Base-by-base conservation (phyloP, 2,888 invertebrate species). In the Drosophila suboccidentalis region DNA sequence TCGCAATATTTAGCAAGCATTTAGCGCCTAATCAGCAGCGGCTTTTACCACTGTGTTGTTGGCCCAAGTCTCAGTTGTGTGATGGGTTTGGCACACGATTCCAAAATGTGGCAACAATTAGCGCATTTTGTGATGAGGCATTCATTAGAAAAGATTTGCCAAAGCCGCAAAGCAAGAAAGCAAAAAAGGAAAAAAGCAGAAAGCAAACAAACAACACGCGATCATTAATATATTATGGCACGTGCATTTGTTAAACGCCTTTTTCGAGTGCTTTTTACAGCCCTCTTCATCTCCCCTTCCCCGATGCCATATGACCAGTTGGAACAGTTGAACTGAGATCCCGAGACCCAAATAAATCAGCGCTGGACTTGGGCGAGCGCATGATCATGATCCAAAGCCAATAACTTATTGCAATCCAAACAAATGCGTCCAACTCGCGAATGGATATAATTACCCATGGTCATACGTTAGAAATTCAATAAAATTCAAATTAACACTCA, bases 141-240 rank as follows among this genome's bases (percentile, higher is more conserved):
- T 74, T 60, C 65, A 60, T 74, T 60, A 55, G 55, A 65, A 62
- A 65, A 62, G 32, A 64, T 49, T 59, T 64, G 64, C 38, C 58
- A 49, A 50, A 60, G 39, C 55, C 26, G 6, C 26, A 39, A 46
- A 17, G 41, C 59, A 50, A 41, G 17, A 19, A 19, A 19, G 34
- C 50, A 53, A 60, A 34, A 29, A 15, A 1, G 36, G 4, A n/a
- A 41, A 9, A 39, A 17, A 1, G 19, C 19, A 19, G 13, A 13
- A 6, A 53, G 41, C 47, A 50, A 54, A 59, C 65, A 74, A 80
- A 78, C 65, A 79, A 73, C 64, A 82, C 60, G 68, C 82, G 70
- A 78, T 81, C 76, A 71, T 76, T 75, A 81, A 75, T 75, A 49
- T 51, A 58, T 26, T 26, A 50, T 39, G 63, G 67, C 82, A 82